Percentiles rank a stretch among this genome's conserved stretches.
Conservation (phyloP, 2,888 invertebrate species). For the Ophion ellenae region DNA sequence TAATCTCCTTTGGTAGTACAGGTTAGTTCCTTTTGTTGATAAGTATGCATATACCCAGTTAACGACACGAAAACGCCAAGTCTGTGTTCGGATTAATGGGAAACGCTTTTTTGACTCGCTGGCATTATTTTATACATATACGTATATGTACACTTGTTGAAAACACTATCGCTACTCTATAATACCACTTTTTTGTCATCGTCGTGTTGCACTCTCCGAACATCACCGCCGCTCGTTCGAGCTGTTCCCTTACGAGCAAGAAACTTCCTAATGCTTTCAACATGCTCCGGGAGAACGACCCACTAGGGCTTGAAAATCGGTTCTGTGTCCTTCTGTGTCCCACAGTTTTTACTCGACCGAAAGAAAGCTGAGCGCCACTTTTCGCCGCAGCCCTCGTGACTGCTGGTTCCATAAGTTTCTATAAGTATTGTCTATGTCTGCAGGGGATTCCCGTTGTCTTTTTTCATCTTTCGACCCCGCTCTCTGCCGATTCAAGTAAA, state of each 20-base stretch:
- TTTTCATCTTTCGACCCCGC: background rate
- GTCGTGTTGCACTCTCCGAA: slow-evolving; percentile 35
- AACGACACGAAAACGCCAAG: background rate
- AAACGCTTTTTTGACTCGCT: background rate
- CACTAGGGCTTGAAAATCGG: slow-evolving; percentile 51
- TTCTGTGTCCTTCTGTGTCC: slow-evolving; percentile 50
- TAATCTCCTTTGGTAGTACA: background rate
- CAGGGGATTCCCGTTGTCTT: background rate
- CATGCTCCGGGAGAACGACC: slow-evolving; percentile 70
- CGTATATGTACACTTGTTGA: background rate
- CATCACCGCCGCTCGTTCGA: slow-evolving; percentile 46
- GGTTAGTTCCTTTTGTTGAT: background rate
- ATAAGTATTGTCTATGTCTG: slow-evolving; percentile 11
- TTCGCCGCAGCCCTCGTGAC: slow-evolving; percentile 1
- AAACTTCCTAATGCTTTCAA: slow-evolving; percentile 82
- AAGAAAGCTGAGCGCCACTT: slow-evolving; percentile 22
- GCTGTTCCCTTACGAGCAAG: slow-evolving; percentile 72
- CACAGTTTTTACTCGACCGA: slow-evolving; percentile 61
- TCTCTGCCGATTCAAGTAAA: background rate
- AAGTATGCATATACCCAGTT: background rate
- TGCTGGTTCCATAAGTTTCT: slow-evolving; percentile 18
- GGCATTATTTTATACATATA: background rate
- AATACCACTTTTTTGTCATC: slow-evolving; percentile 24
- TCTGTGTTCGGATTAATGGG: too few relatives aligned
- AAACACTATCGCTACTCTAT: slow-evolving; percentile 11